Evolutionary conservation across 1,140 invertebrate species (phyloP), one percentile per base, ranked within the genome.

Genomic region (Drosophila pandora): DNA sequence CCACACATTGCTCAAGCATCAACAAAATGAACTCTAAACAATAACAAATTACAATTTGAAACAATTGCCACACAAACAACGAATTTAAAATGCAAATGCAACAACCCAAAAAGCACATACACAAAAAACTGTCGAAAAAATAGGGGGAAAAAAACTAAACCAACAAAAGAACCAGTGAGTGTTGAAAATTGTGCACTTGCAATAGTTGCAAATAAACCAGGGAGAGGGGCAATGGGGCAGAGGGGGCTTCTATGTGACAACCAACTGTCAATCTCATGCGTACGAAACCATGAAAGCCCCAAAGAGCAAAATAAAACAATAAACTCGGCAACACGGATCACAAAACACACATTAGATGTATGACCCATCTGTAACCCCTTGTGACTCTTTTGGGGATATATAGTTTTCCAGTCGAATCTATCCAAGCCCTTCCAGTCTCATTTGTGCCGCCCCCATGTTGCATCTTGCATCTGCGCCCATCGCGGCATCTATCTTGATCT

Each of bases 241-340:
- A 25, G 59, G 41, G 25, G 53, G 69, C 23, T 13, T 30, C 49
- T 52, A 76, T 75, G 70, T 82, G 75, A 83, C 75, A 79, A 79
- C 63, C 58, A 48, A 82, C 81, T 83, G 81, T 90, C 87, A 90
- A 90, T 90, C 87, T 90, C 81, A 76, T 90, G 87, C 81, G 87
- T 90, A 90, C 67, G 72, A 90, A 90, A 78, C 87, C 87, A 90
- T 90, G 87, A 90, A 89, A 69, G 55, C 12, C 56, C 41, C 41
- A 69, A 69, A 69, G 50, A 56, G 50, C 49, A 37, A 23, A 48
- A 48, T 48, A 69, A 48, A 69, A 52, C 65, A 68, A 63, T 76
- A 81, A 74, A 58, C 58, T 34, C 37, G 12, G 12, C 45, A 45
- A n/a, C 47, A 60, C 34, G 53, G 37, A 60, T 48, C 56, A 60